These are phyloP conservation scores for Pagrus major DNA, from an alignment of 2,113 vertebrate genomes.

Conservation along the genomic window DNA sequence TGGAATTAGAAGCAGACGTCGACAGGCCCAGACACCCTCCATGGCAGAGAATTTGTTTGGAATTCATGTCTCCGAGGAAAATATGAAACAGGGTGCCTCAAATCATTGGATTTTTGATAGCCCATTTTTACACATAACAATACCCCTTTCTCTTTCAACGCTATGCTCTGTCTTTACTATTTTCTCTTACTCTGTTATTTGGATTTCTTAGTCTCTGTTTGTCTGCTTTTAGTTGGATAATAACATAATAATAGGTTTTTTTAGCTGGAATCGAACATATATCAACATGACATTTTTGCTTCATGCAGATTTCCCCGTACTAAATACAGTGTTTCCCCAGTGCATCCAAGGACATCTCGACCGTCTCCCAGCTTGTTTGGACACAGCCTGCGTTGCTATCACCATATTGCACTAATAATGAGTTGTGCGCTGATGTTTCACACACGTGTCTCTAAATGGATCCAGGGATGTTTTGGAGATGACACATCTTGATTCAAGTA, in stretches of 20 bases:
- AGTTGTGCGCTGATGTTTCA: conserved; percentile 50
- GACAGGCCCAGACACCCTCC: conserved; percentile 87
- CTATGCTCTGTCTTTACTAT: neutral
- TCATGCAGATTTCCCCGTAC: neutral
- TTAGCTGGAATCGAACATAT: neutral
- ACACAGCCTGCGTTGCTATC: conserved; percentile 22
- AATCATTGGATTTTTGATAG: conserved; percentile 70
- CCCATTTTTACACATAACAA: conserved; percentile 37
- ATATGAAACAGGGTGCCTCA: conserved; percentile 79
- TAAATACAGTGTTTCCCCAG: neutral
- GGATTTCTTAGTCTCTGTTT: neutral
- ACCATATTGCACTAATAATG: conserved; percentile 51
- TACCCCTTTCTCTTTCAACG: conserved; percentile 11
- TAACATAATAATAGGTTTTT: neutral
- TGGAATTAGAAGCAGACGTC: conserved; percentile 81
- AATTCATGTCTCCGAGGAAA: conserved; percentile 90
- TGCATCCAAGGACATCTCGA: conserved; percentile 29
- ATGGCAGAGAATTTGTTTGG: conserved; percentile 87
- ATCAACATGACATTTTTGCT: neutral
- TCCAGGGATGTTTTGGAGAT: conserved; percentile 32
- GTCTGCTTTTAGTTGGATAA: neutral
- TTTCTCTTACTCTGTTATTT: neutral
- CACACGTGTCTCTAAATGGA: conserved; percentile 37
- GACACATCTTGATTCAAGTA: conserved; percentile 59
- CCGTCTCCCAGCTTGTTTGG: conserved; percentile 25